Evolutionary conservation across 2,797 vertebrate genomes (phyloP).

Genomic region (Acanthurus lineatus): DNA sequence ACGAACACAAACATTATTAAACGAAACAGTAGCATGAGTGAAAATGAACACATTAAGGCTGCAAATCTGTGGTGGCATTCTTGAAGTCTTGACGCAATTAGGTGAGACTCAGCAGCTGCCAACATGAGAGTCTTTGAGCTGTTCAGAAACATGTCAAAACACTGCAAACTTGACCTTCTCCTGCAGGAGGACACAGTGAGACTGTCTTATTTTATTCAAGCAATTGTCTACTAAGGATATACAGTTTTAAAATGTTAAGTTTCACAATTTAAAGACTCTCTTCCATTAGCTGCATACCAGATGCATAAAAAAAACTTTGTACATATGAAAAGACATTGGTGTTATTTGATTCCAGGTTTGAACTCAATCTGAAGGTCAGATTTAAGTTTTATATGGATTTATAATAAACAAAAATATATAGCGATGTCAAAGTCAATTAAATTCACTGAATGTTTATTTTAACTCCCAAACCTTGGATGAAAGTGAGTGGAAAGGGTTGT

Average conservation of each 20-base stretch:
- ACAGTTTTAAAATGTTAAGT: neutral
- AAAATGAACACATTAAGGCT: neutral
- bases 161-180: slow-evolving; percentile 27
- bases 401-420: neutral
- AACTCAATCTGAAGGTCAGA: slow-evolving; percentile 4
- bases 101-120: slow-evolving; percentile 27
- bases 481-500: slow-evolving; percentile 87
- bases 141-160: slow-evolving; percentile 56
- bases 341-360: neutral
- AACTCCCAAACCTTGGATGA: slow-evolving; percentile 90
- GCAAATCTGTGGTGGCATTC: slow-evolving; percentile 2
- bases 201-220: slow-evolving; percentile 5
- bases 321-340: slow-evolving; percentile 4
- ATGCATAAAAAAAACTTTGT: neutral
- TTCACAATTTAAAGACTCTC: neutral
- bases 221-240: neutral
- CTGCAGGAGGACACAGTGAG: slow-evolving; percentile 4
- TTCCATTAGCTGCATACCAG: slow-evolving; percentile 3
- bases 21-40: slow-evolving; percentile 8
- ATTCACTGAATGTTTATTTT: neutral
- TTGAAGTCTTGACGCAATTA: slow-evolving; percentile 32
- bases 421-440: neutral
- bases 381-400: neutral
- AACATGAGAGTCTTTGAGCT: slow-evolving; percentile 34
- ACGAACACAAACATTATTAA: slow-evolving; percentile 23